These are phyloP conservation scores for Tipula unca DNA, from an alignment of 2,888 invertebrate species.

Conservation along the genomic window DNA sequence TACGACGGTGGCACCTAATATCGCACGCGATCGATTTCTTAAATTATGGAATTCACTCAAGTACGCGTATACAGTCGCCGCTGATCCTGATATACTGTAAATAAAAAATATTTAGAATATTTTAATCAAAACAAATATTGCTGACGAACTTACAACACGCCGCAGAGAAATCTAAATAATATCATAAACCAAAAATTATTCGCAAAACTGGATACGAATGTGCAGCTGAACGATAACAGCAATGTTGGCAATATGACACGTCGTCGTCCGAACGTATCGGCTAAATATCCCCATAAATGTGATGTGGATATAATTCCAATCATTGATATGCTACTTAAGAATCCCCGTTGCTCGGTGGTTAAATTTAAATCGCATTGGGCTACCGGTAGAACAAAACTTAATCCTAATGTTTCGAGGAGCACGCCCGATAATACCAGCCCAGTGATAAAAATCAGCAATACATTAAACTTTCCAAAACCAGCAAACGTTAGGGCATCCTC, in stretches of 20 bases:
- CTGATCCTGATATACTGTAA: conserved; percentile 40
- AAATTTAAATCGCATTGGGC: conserved; percentile 42
- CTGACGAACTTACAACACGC: conserved; percentile 42
- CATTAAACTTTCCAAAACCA: conserved; percentile 48
- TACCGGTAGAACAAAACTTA: conserved; percentile 47
- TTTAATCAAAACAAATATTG: background rate
- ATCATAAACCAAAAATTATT: conserved; percentile 45
- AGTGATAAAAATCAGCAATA: conserved; percentile 42
- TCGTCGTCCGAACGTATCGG: conserved; percentile 46
- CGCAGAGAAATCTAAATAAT: conserved; percentile 45
- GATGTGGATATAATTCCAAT: conserved; percentile 45
- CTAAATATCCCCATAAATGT: conserved; percentile 49
- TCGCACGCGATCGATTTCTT: conserved; percentile 41
- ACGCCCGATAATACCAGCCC: conserved; percentile 47
- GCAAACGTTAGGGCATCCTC: background rate
- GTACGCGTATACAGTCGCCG: conserved; percentile 46
- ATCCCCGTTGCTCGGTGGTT: conserved; percentile 38
- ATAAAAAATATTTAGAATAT: background rate
- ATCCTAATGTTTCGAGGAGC: conserved; percentile 41
- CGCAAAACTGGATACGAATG: conserved; percentile 44
- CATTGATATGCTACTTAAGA: conserved; percentile 39
- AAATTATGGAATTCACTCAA: conserved; percentile 46
- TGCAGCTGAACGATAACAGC: conserved; percentile 41
- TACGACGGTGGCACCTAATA: conserved; percentile 36
- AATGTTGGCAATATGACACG: conserved; percentile 44